phyloP scores from a whole-genome alignment of 2,797 vertebrate genomes.

The Sitta carolinensis region DNA sequence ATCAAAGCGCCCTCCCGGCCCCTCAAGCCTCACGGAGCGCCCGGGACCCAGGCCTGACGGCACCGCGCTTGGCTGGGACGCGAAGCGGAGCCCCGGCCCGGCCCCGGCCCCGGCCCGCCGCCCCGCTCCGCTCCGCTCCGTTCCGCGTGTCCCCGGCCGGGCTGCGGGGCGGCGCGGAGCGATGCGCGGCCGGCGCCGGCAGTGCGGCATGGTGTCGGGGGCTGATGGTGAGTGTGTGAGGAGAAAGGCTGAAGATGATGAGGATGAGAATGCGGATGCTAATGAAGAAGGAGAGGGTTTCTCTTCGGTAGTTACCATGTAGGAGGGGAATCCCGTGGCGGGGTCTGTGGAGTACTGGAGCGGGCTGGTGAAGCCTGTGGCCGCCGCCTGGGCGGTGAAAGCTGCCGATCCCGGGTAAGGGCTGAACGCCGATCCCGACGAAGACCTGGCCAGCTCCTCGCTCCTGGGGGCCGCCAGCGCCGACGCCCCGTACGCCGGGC shows the following conservation, averaged over 20 bases:
- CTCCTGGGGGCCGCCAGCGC: conserved; percentile 92
- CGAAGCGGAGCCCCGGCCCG: no score
- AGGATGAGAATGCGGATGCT: conserved; percentile 53
- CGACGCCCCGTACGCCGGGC: conserved; percentile 93
- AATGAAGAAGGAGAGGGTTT: conserved; percentile 48
- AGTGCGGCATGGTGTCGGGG: background rate
- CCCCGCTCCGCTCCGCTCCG: background rate
- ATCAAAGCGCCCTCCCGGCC: background rate
- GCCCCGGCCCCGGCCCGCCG: background rate
- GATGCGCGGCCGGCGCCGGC: background rate
- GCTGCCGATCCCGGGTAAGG: conserved; percentile 97
- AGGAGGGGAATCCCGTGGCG: conserved; percentile 92
- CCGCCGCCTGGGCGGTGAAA: conserved; percentile 88
- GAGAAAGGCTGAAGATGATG: conserved; percentile 44
- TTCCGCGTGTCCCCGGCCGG: background rate
- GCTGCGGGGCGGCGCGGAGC: background rate
- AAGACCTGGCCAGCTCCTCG: conserved; percentile 93
- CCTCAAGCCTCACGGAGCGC: background rate
- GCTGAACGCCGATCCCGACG: conserved; percentile 95
- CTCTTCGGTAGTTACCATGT: conserved; percentile 88
- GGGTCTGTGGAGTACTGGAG: conserved; percentile 94
- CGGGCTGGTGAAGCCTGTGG: conserved; percentile 92
- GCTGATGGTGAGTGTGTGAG: conserved; percentile 34
- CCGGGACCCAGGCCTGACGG: background rate
- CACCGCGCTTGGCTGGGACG: background rate